phyloP scores from a whole-genome alignment of 2,797 vertebrate species.

The Thalassophryne amazonica region DNA sequence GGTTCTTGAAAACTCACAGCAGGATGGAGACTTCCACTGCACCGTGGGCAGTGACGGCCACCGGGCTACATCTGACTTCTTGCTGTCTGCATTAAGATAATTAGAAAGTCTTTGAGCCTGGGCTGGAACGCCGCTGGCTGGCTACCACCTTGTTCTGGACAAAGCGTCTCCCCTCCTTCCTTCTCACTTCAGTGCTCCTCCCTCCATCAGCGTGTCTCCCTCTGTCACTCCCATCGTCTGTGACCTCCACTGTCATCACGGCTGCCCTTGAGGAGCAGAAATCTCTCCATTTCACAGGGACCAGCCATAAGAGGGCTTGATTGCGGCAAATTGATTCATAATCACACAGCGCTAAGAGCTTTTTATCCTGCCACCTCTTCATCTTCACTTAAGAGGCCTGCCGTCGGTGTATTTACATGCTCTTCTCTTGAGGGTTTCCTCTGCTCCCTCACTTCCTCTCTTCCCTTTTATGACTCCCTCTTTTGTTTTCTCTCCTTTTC shows the following conservation, averaged over 20 bases:
- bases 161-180: slow-evolving; percentile 24
- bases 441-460: slow-evolving; percentile 27
- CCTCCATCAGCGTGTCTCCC: slow-evolving; percentile 29
- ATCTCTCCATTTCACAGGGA: slow-evolving; percentile 75
- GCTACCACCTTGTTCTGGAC: slow-evolving; percentile 42
- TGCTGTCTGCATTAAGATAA: slow-evolving; percentile 58
- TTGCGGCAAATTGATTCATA: slow-evolving; percentile 83
- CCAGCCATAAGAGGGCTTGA: slow-evolving; percentile 76
- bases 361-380: slow-evolving; percentile 75
- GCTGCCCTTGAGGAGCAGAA: slow-evolving; percentile 71
- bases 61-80: slow-evolving; percentile 29
- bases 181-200: slow-evolving; percentile 18
- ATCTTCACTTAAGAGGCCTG: slow-evolving; percentile 70
- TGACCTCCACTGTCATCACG: slow-evolving; percentile 70
- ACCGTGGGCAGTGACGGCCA: slow-evolving; percentile 32
- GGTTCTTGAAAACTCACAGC: slow-evolving; percentile 12
- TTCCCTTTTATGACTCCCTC: slow-evolving; percentile 2
- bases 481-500: slow-evolving; percentile 2
- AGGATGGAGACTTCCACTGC: slow-evolving; percentile 13
- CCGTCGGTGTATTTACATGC: slow-evolving; percentile 77
- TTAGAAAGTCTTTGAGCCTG: slow-evolving; percentile 51
- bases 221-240: slow-evolving; percentile 60
- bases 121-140: slow-evolving; percentile 29
- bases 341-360: slow-evolving; percentile 75
- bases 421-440: slow-evolving; percentile 72